phyloP scores from a whole-genome alignment of 2,113 vertebrate genomes.

The Struthio camelus region DNA sequence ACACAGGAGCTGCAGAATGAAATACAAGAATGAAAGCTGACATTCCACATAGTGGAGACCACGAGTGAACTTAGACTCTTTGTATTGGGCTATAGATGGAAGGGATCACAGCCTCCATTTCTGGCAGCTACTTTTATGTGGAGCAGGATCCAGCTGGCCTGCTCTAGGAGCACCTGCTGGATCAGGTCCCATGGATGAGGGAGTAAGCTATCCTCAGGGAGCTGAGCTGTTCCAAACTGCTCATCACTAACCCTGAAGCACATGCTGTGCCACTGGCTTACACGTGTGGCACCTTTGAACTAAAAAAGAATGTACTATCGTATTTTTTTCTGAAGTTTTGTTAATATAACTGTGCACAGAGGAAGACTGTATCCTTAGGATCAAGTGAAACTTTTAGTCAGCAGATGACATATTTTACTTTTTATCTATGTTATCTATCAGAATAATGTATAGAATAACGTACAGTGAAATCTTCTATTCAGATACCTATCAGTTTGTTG shows the following conservation, averaged over 20 bases:
- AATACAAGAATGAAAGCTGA: background rate
- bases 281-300: background rate
- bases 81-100: background rate
- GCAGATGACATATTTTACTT: background rate
- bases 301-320: background rate
- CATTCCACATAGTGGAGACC: rapidly evolving
- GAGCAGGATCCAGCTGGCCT: background rate
- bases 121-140: background rate
- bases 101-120: background rate
- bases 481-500: background rate
- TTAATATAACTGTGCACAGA: background rate
- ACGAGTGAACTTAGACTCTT: background rate
- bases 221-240: background rate
- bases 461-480: background rate
- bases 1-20: background rate
- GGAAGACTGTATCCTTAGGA: background rate
- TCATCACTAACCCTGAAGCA: background rate
- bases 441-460: background rate
- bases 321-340: background rate
- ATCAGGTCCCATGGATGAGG: background rate
- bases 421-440: background rate
- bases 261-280: background rate
- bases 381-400: background rate
- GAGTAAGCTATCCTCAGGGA: background rate
- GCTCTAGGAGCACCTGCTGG: background rate